Percentiles rank a stretch among this genome's conserved stretches.
These are phyloP conservation scores for Saccostrea echinata DNA, from an alignment of 1,140 invertebrate genomes.

Conservation along the genomic window DNA sequence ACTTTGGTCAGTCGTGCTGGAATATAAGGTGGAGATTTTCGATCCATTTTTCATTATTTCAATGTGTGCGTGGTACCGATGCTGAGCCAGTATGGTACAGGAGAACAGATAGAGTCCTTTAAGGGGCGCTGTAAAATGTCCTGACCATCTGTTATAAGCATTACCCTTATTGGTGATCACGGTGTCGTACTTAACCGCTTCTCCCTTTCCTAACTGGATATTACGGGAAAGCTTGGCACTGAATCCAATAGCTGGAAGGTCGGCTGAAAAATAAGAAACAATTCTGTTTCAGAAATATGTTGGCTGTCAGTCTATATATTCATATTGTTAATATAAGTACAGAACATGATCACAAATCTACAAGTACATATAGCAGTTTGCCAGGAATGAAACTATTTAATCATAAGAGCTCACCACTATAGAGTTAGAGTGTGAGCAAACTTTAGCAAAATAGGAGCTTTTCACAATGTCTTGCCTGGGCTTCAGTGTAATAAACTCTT, in stretches of 20 bases:
- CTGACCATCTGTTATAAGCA: not conserved
- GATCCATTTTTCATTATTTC: not conserved
- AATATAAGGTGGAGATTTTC: not conserved
- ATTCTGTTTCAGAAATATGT: too few species aligned
- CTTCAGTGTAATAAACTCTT: too few species aligned
- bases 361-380: too few species aligned
- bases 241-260: not conserved
- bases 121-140: not conserved
- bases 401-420: too few species aligned
- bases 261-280: too few species aligned
- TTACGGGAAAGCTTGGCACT: not conserved
- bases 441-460: too few species aligned
- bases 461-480: too few species aligned
- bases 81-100: not conserved
- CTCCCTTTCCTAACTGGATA: not conserved
- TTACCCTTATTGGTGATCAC: not conserved
- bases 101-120: not conserved
- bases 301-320: too few species aligned
- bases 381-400: too few species aligned
- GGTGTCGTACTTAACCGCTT: not conserved
- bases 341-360: too few species aligned
- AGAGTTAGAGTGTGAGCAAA: too few species aligned
- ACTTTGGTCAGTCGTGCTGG: not conserved
- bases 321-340: too few species aligned
- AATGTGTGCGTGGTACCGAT: not conserved